These are phyloP conservation scores for Dasysyrphus tricinctus DNA, from an alignment of 2,888 invertebrate species.

Conservation along the genomic window DNA sequence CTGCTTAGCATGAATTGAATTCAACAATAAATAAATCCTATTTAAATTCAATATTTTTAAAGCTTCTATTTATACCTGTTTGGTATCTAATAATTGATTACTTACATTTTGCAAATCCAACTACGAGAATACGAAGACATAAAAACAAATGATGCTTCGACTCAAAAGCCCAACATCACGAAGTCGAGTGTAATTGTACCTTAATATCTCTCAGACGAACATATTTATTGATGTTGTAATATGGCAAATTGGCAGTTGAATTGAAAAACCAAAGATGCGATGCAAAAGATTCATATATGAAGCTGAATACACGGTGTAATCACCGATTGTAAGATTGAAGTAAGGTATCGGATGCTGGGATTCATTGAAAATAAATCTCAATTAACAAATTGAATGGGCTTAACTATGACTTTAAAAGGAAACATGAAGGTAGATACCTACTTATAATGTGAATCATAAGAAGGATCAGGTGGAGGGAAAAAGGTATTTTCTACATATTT, in stretches of 20 bases:
- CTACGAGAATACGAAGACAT: background rate
- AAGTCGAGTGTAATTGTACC: constrained; percentile 18
- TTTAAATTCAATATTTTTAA: background rate
- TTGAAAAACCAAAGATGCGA: constrained; percentile 23
- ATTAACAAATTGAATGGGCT: constrained; percentile 59
- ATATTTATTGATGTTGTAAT: constrained; percentile 63
- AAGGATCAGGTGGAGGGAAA: background rate
- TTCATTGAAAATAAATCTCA: constrained; percentile 67
- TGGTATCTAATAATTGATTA: background rate
- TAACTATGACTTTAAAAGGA: background rate
- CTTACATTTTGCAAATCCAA: background rate
- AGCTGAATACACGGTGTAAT: constrained; percentile 47
- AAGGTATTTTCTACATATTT: constrained; percentile 40
- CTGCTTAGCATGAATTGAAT: background rate
- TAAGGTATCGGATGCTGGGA: constrained; percentile 29
- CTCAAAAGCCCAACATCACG: constrained; percentile 48
- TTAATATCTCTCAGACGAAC: constrained; percentile 29
- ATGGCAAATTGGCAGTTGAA: constrained; percentile 65
- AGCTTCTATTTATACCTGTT: background rate
- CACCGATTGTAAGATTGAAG: constrained; percentile 23
- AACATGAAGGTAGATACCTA: background rate
- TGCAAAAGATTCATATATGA: constrained; percentile 36
- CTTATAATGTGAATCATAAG: background rate
- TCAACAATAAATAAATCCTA: background rate
- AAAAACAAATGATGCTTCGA: constrained; percentile 19